Base-by-base conservation (phyloP, 2,888 invertebrate genomes). In the Malacosoma neustria region DNA sequence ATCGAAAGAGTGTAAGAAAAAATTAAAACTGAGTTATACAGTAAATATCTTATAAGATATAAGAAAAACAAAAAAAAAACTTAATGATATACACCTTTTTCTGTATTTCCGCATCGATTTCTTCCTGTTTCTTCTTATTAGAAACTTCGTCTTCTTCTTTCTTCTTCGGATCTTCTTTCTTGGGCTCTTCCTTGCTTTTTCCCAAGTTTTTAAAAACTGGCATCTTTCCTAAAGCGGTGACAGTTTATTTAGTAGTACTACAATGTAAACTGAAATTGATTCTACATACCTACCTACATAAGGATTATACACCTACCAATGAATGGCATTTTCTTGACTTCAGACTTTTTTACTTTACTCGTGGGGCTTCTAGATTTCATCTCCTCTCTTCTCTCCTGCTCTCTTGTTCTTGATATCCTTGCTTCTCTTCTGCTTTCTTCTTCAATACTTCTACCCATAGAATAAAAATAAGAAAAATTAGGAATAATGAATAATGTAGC, bases 291-390 rank as follows among this genome's bases (percentile, higher is more conserved):
- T 22, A 7, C 22, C 5, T 22, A 22, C 22, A 22, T 3, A 22
- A 6, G 22, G 7, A 22, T 2, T 6, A 2, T 3, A 6, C 1
- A 0, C 49, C 59, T 43, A 46, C 95, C 95, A 46, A 95, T 95
- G 53, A 95, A 94, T 0, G 94, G 94, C 61, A 94, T 82, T 65
- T 93, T 94, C 43, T 91, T 91, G 45, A 90, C 89, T 22, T 84
- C 85, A 37, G 80, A 57, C 57, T 87, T 67, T 74, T 87, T 63
- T 40, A 51, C 11, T 29, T 63, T 61, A 33, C 32, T 42, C 35
- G 34, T 50, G 29, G 40, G 41, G 9, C 45, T 39, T 22, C 22
- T 22, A 9, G 22, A 5, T n/a, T 9, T 47, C 41, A 30, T 22
- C n/a, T 32, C 7, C 7, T 9, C 14, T n/a, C 35, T 32, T 13